Evolutionary conservation across 2,113 vertebrate species (phyloP).

Genomic region (Galeopterus variegatus): DNA sequence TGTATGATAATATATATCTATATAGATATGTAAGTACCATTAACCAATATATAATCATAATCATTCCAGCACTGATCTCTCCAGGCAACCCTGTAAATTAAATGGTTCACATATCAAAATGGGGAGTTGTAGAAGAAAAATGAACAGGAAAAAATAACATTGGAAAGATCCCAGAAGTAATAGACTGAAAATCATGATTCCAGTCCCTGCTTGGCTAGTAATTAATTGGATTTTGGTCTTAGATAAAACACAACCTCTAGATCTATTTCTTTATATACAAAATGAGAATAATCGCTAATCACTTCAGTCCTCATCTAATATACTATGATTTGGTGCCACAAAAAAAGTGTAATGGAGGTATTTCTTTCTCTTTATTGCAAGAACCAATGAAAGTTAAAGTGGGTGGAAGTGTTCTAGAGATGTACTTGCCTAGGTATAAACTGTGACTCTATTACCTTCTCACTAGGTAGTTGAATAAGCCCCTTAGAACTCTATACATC

Average conservation of each 20-base stretch:
- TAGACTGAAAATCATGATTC: background rate
- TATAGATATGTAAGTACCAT: background rate
- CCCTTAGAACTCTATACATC: background rate
- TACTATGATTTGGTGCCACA: background rate
- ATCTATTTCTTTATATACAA: background rate
- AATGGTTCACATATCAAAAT: background rate
- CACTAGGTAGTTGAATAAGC: background rate
- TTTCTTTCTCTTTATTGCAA: constrained; percentile 8
- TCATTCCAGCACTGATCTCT: background rate
- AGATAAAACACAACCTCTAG: background rate
- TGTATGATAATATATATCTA: background rate
- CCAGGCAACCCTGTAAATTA: background rate
- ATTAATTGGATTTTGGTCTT: background rate
- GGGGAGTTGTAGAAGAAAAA: background rate
- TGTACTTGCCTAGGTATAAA: background rate
- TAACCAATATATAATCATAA: background rate
- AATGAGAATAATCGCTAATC: constrained; percentile 12
- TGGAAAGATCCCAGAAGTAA: background rate
- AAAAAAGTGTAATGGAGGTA: background rate
- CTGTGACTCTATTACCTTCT: background rate
- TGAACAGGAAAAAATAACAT: background rate
- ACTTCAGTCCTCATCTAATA: background rate
- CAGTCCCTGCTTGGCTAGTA: background rate
- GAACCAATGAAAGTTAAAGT: background rate
- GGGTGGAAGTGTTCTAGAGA: background rate